Conservation (phyloP, 2,888 invertebrate genomes). For the Linnaemya tessellans region DNA sequence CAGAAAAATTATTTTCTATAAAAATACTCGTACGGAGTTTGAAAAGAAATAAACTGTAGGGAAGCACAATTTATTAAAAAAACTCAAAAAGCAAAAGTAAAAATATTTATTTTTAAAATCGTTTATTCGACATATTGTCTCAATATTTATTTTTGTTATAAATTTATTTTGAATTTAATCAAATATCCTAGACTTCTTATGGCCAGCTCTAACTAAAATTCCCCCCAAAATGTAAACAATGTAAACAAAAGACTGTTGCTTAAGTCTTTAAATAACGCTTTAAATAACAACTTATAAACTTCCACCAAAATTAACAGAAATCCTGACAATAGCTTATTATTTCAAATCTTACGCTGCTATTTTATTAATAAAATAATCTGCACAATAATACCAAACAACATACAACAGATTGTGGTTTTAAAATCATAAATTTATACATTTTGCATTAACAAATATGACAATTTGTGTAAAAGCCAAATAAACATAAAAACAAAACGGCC, state of each 20-base stretch:
- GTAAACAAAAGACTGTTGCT: conserved; percentile 39
- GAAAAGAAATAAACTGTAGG: not conserved
- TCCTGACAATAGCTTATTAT: not conserved
- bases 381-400: not conserved
- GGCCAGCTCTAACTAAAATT: not conserved
- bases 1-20: not conserved
- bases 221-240: not conserved
- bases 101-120: not conserved
- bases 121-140: too few species aligned
- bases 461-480: conserved; percentile 45
- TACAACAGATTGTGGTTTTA: not conserved
- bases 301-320: not conserved
- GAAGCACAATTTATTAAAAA: not conserved
- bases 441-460: conserved; percentile 36
- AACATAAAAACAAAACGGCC: conserved; percentile 16
- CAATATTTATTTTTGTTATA: too few species aligned
- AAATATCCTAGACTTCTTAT: not conserved
- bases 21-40: not conserved
- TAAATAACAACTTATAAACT: not conserved
- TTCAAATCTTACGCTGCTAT: not conserved
- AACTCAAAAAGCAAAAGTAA: not conserved
- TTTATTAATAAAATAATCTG: not conserved
- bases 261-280: conserved; percentile 16
- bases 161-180: not conserved
- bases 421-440: conserved; percentile 58